Evolutionary conservation across 2,888 invertebrate species (phyloP), one percentile per base, ranked within the genome.

Genomic region (Petrophora chlorosata): DNA sequence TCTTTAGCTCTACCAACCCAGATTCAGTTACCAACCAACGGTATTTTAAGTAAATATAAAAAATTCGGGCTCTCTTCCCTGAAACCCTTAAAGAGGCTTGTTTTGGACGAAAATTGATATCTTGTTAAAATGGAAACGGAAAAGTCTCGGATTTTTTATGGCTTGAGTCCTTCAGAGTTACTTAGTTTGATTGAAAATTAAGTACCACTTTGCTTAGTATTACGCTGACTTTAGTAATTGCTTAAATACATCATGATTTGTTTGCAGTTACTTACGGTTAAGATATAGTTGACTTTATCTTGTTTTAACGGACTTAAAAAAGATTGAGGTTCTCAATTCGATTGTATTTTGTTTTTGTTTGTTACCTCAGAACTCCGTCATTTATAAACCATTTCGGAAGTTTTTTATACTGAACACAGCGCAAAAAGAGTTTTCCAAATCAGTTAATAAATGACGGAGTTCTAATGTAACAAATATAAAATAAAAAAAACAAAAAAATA

Each of bases 131-230:
- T 52, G 52, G 48, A 54, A 54, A 56, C 48, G 52, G 36, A 38
- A 43, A 53, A 49, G 36, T 54, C 54, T 45, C 41, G 44, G 45
- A 52, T 49, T 56, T 55, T 56, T 56, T 50, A 50, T 23, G 49
- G 49, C 43, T 49, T 50, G 33, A 22, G 42, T 19, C 25, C 35
- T 29, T 22, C 33, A 22, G 29, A 50, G 39, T 29, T 43, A 50
- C 49, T 50, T 50, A 43, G 29, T 43, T 34, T 44, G 39, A 50
- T 50, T 50, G 49, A 22, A 40, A 50, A 44, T 44, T 50, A 50
- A 44, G 34, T 14, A 44, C 34, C 49, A 50, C 49, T 50, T 42
- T 22, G 28, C 39, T 43, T 25, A 33, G 43, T 50, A 44, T 43
- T 34, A 23, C 3, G 34, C 19, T 14, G 23, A 9, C 13, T 22